phyloP scores from a whole-genome alignment of 2,888 invertebrate genomes.

The Linnaemya vulpina region DNA sequence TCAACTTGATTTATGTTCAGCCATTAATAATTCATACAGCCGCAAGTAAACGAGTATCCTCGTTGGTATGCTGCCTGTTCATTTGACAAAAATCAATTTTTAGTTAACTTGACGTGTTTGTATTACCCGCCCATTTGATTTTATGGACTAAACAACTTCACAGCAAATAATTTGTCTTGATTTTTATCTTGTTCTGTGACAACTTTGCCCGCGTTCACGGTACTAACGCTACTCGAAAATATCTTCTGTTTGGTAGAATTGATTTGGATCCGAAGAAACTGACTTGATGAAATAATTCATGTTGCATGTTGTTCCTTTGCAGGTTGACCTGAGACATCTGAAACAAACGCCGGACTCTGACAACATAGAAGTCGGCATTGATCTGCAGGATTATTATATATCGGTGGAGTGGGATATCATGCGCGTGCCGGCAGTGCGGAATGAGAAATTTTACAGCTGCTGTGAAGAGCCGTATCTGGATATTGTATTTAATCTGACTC shows the following conservation, averaged over 20 bases:
- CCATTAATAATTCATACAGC: neutral
- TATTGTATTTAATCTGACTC: conserved; percentile 98
- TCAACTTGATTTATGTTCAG: neutral
- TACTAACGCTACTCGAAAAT: too few species aligned
- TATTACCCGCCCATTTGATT: neutral
- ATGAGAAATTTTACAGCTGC: conserved; percentile 97
- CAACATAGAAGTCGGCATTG: conserved; percentile 94
- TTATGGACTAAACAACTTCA: neutral
- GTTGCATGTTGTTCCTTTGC: conserved; percentile 20
- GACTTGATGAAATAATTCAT: neutral
- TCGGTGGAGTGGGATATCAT: conserved; percentile 99
- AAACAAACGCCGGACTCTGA: conserved; percentile 94
- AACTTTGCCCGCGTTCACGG: too few species aligned
- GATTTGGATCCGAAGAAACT: neutral
- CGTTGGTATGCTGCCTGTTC: neutral
- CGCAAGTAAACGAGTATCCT: neutral
- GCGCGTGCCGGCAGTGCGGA: conserved; percentile 94
- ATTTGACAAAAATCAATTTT: neutral
- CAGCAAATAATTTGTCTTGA: neutral
- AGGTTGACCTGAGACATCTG: conserved; percentile 95
- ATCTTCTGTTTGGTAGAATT: too few species aligned
- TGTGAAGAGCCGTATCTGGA: conserved; percentile 98
- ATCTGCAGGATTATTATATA: conserved; percentile 96
- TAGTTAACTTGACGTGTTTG: neutral
- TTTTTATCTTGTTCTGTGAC: too few species aligned